phyloP scores from a whole-genome alignment of 2,888 invertebrate genomes.

The Embidobia sp. region DNA sequence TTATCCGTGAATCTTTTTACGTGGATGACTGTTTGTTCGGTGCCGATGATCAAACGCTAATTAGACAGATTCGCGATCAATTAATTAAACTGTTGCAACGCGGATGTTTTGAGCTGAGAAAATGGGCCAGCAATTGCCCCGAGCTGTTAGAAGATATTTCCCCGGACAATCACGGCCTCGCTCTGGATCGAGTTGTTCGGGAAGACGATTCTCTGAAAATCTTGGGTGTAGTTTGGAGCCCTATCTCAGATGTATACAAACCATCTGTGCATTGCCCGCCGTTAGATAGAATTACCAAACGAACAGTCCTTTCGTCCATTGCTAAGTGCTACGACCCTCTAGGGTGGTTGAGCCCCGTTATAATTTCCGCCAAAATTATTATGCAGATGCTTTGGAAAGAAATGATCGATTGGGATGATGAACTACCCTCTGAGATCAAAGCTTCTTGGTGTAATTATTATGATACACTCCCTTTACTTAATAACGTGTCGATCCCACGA shows the following conservation, averaged over 20 bases:
- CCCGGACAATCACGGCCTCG: neutral
- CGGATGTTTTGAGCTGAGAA: neutral
- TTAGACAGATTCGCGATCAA: neutral
- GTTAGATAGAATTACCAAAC: no score
- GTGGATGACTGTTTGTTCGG: constrained; percentile 2
- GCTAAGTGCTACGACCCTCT: no score
- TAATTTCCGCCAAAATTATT: no score
- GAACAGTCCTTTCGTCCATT: no score
- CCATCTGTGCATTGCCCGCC: no score
- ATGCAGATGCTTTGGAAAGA: no score
- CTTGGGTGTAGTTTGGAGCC: neutral
- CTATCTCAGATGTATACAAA: neutral
- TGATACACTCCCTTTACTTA: neutral
- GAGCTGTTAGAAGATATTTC: neutral
- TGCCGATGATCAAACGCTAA: neutral
- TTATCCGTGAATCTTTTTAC: neutral
- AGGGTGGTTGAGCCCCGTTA: no score
- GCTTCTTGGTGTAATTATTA: neutral
- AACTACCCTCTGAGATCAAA: no score
- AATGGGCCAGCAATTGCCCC: neutral
- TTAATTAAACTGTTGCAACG: neutral
- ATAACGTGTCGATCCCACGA: neutral
- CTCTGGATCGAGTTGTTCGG: neutral
- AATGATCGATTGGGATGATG: no score
- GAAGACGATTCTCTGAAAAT: neutral